Evolutionary conservation across 2,113 vertebrate genomes (phyloP).

Genomic region (Urocynchramus pylzowi): DNA sequence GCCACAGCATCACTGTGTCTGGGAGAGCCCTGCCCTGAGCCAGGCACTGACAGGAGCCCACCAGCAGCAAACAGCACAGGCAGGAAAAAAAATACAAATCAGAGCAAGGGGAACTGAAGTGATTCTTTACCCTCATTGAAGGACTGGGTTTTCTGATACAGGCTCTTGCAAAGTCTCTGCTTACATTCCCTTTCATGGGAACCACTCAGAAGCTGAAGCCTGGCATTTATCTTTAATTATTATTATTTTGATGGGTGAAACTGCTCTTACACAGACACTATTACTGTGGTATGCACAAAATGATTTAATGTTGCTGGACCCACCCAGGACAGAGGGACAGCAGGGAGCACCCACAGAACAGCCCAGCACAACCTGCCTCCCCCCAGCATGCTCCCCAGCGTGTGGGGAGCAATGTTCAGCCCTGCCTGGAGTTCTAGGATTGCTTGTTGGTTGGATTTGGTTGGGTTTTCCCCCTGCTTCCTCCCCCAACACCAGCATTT

Average conservation of each 20-base stretch:
- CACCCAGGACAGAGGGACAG: not conserved
- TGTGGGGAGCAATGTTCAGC: not conserved
- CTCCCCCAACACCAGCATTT: not conserved
- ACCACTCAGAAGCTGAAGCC: not conserved
- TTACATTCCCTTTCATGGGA: not conserved
- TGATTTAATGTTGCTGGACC: not conserved
- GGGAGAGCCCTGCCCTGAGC: not conserved
- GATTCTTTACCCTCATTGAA: not conserved
- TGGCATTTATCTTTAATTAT: not conserved
- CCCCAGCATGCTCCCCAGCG: accelerated
- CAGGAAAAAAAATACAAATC: not conserved
- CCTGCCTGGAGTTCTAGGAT: not conserved
- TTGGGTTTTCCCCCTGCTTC: not conserved
- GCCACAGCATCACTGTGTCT: not conserved
- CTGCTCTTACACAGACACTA: not conserved
- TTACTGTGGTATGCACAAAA: not conserved
- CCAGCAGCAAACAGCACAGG: not conserved
- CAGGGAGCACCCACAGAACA: not conserved
- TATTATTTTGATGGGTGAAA: not conserved
- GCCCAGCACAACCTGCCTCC: not conserved
- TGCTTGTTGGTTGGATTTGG: not conserved
- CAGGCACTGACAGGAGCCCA: not conserved
- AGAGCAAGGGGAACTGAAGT: not conserved
- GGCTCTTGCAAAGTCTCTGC: not conserved
- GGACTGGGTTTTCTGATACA: not conserved